These are phyloP conservation scores for Drosophila eohydei DNA, from an alignment of 2,888 invertebrate genomes.

Conservation along the genomic window DNA sequence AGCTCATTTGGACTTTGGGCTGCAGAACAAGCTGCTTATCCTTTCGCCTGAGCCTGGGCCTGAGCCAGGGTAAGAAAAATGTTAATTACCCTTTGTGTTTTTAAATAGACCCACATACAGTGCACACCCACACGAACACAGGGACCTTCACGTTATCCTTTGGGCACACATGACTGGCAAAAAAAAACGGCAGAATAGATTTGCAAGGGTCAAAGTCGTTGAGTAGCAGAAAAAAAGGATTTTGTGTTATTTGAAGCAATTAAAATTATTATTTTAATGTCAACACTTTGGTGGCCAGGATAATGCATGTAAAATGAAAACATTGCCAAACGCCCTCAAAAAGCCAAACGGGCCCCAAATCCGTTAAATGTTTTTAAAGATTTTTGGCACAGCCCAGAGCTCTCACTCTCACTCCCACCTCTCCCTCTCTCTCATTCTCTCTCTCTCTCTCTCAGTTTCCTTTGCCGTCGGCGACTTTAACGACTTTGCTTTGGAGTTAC, in stretches of 20 bases:
- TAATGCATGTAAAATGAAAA: slow-evolving; percentile 78
- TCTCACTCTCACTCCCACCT: not conserved
- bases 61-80: slow-evolving; percentile 71
- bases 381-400: slow-evolving; percentile 36
- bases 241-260: slow-evolving; percentile 82
- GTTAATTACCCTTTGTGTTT: slow-evolving; percentile 82
- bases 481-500: slow-evolving; percentile 60
- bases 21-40: slow-evolving; percentile 76
- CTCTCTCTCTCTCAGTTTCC: slow-evolving; percentile 10
- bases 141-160: slow-evolving; percentile 21
- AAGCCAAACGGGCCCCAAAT: slow-evolving; percentile 47
- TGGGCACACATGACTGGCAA: slow-evolving; percentile 16
- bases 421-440: not conserved
- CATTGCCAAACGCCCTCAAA: slow-evolving; percentile 57
- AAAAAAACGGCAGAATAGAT: slow-evolving; percentile 8
- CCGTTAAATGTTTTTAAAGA: slow-evolving; percentile 79
- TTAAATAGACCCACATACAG: slow-evolving; percentile 68
- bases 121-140: slow-evolving; percentile 18
- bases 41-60: slow-evolving; percentile 45
- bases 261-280: slow-evolving; percentile 85
- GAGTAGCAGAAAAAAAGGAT: slow-evolving; percentile 28
- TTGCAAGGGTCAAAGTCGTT: slow-evolving; percentile 65
- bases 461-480: slow-evolving; percentile 71
- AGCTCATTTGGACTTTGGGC: slow-evolving; percentile 74
- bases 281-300: slow-evolving; percentile 79